Evolutionary conservation across 1,140 invertebrate genomes (phyloP), one percentile per base, ranked within the genome.

Genomic region (Plodia interpunctella): DNA sequence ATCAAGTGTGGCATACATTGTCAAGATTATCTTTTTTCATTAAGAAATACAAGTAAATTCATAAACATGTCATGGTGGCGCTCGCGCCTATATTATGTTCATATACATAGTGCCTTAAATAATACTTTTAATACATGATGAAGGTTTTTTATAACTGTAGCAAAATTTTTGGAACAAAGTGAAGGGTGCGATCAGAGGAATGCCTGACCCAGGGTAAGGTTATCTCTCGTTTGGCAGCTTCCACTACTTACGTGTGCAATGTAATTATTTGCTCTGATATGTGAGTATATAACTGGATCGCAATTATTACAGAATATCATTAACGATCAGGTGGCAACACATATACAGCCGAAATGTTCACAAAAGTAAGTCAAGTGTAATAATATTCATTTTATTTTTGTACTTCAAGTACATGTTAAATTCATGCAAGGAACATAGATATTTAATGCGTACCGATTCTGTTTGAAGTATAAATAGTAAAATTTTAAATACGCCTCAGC

Each of bases 331-430:
- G 38, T 13, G 49, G 17, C 50, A 53, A 28, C 15, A 60, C 19
- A 19, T 35, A 59, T 54, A 63, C 49, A 60, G 56, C 17, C 62
- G 68, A 65, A 30, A 74, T 74, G 68, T 68, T 66, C 55, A 63
- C 55, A 18, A 70, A 68, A 61, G 71, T 68, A 66, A 62, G 65
- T 64, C 1, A 53, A 53, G 38, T 15, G n/a, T n/a, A n/a, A n/a
- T n/a, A n/a, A 25, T 20, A 11, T 20, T 20, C 5, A 11, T 21
- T 25, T 21, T 53, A 25, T 44, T 15, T 5, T 17, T 44, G 21
- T 44, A 8, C n/a, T 15, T n/a, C 3, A 44, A 53, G 1, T 25
- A 5, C n/a, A n/a, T n/a, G n/a, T n/a, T n/a, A n/a, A n/a, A n/a
- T n/a, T n/a, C n/a, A n/a, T n/a, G n/a, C n/a, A n/a, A n/a, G n/a